A percentile compares a stretch with the other conserved stretches of the same genome.
phyloP scores from a whole-genome alignment of 2,113 vertebrate species.

The Eleginops maclovinus region DNA sequence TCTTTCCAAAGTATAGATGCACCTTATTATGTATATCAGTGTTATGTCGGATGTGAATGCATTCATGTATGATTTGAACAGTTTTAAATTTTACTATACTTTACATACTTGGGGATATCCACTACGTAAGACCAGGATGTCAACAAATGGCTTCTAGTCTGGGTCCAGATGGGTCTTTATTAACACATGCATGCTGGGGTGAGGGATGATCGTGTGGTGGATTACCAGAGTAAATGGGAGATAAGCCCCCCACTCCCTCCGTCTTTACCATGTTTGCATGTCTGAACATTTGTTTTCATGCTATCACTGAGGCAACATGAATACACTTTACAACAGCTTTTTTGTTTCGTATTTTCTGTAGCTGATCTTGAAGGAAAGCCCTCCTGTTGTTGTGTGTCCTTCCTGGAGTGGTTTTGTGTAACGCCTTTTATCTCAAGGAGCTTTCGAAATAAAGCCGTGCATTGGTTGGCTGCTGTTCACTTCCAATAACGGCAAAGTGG shows the following conservation, averaged over 20 bases:
- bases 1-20: background rate
- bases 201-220: constrained; percentile 58
- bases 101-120: too few species aligned
- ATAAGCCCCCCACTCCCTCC: constrained; percentile 44
- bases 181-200: constrained; percentile 26
- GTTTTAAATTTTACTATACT: background rate
- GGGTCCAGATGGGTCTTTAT: constrained; percentile 49
- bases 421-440: constrained; percentile 33
- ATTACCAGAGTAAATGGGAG: constrained; percentile 52
- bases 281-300: constrained; percentile 19
- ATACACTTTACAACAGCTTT: background rate
- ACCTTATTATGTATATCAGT: background rate
- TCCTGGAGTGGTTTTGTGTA: background rate
- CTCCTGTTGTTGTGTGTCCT: background rate
- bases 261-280: background rate
- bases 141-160: constrained; percentile 19
- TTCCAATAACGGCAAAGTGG: constrained; percentile 24
- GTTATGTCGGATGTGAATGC: background rate
- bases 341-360: background rate
- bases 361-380: background rate
- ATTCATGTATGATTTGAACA: background rate
- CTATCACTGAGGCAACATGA: background rate
- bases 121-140: background rate
- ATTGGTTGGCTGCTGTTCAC: constrained; percentile 28
- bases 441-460: constrained; percentile 5